Percentiles rank a stretch among this genome's conserved stretches.
Evolutionary conservation across 2,797 vertebrate genomes (phyloP).

Genomic region (Aphelocoma californica): DNA sequence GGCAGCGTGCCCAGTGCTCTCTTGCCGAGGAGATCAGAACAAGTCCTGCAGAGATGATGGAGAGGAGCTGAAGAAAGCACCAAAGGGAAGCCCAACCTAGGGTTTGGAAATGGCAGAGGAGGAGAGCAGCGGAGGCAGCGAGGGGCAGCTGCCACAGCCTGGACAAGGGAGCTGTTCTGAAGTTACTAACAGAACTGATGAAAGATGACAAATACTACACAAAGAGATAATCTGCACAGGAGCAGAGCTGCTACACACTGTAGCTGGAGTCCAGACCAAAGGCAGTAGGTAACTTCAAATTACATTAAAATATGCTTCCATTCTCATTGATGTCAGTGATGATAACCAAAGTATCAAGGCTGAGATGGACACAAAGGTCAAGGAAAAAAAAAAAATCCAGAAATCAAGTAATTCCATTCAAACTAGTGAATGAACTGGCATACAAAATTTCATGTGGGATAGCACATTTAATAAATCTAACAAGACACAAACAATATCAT

Average conservation of each 20-base stretch:
- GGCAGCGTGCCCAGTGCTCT: fast-evolving
- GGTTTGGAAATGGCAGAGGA: not conserved
- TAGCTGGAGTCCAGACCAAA: not conserved
- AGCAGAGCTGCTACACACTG: not conserved
- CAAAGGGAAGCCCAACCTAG: not conserved
- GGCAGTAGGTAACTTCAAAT: not conserved
- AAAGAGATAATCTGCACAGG: not conserved
- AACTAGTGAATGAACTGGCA: not conserved
- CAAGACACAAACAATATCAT: not conserved
- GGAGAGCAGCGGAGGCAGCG: not conserved
- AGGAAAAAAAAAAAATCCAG: not conserved
- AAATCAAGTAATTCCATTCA: not conserved
- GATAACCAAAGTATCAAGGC: not conserved
- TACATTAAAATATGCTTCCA: not conserved
- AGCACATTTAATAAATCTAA: not conserved
- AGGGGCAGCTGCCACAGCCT: not conserved
- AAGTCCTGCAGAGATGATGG: not conserved
- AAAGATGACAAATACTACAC: not conserved
- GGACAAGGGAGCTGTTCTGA: not conserved
- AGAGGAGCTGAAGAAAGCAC: not conserved
- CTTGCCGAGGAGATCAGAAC: not conserved
- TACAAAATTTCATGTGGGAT: not conserved
- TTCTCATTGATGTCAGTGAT: not conserved
- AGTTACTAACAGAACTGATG: not conserved
- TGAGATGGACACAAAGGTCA: not conserved